Percentiles rank a stretch among this genome's conserved stretches.
phyloP scores from a whole-genome alignment of 2,888 invertebrate species.

The Athrips mouffetella region DNA sequence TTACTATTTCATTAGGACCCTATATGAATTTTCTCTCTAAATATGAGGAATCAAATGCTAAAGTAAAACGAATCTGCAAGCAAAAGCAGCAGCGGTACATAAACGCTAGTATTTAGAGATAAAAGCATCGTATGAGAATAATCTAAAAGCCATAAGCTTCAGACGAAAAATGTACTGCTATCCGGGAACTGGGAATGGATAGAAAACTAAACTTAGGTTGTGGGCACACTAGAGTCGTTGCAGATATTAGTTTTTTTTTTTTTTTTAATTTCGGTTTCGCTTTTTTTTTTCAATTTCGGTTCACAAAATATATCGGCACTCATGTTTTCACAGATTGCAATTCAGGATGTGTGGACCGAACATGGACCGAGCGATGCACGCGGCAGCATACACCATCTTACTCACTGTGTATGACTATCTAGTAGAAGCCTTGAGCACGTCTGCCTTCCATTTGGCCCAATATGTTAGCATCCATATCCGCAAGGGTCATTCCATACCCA shows the following conservation, averaged over 20 bases:
- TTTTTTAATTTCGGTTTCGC: not conserved
- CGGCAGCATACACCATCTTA: too few species aligned
- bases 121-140: conserved; percentile 47
- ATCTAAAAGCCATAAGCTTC: conserved; percentile 70
- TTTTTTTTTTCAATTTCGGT: too few species aligned
- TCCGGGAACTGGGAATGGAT: conserved; percentile 42
- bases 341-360: not conserved
- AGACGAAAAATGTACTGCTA: conserved; percentile 63
- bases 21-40: too few species aligned
- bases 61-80: not conserved
- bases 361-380: too few species aligned
- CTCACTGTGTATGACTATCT: too few species aligned
- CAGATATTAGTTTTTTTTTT: not conserved
- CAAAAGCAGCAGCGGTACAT: conserved; percentile 11
- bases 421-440: too few species aligned
- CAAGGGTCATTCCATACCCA: too few species aligned
- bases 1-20: too few species aligned
- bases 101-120: conserved; percentile 22
- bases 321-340: not conserved
- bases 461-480: too few species aligned
- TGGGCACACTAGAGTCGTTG: conserved; percentile 29
- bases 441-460: too few species aligned
- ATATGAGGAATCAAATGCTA: not conserved
- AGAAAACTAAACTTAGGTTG: conserved; percentile 30
- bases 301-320: too few species aligned